phyloP scores from a whole-genome alignment of 2,888 invertebrate genomes.

The Hermodice carunculata region DNA sequence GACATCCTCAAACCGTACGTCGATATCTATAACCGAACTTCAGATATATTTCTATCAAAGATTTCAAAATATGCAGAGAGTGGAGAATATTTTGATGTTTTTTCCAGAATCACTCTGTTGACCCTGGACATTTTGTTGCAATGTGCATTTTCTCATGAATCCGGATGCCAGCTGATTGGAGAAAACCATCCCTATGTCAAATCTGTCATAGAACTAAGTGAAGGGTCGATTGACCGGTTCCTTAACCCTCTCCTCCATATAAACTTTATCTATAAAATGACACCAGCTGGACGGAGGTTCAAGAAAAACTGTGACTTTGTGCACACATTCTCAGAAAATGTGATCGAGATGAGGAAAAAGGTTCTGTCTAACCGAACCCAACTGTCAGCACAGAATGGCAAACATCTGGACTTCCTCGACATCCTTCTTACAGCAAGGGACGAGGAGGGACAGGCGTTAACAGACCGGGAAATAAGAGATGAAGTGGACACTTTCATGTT shows the following conservation, averaged over 20 bases:
- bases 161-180: slow-evolving; percentile 41
- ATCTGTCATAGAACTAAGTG: slow-evolving; percentile 44
- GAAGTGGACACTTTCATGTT: too few species aligned
- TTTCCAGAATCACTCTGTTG: slow-evolving; percentile 40
- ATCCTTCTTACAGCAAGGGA: too few species aligned
- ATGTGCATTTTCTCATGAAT: too few species aligned
- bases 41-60: slow-evolving; percentile 41
- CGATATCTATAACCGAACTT: slow-evolving; percentile 34
- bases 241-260: slow-evolving; percentile 44
- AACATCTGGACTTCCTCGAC: too few species aligned
- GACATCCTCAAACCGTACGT: slow-evolving; percentile 42
- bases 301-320: slow-evolving; percentile 53
- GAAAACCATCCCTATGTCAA: slow-evolving; percentile 46
- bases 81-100: slow-evolving; percentile 48
- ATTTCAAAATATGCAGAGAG: slow-evolving; percentile 30
- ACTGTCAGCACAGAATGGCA: too few species aligned
- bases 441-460: slow-evolving; percentile 49
- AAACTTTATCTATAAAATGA: slow-evolving; percentile 46
- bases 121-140: too few species aligned
- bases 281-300: slow-evolving; percentile 47
- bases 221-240: too few species aligned
- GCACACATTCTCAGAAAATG: slow-evolving; percentile 54
- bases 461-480: slow-evolving; percentile 51
- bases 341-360: slow-evolving; percentile 49
- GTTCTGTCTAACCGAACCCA: too few species aligned